phyloP scores from a whole-genome alignment of 2,113 vertebrate species.

The Rhodinocichla rosea region DNA sequence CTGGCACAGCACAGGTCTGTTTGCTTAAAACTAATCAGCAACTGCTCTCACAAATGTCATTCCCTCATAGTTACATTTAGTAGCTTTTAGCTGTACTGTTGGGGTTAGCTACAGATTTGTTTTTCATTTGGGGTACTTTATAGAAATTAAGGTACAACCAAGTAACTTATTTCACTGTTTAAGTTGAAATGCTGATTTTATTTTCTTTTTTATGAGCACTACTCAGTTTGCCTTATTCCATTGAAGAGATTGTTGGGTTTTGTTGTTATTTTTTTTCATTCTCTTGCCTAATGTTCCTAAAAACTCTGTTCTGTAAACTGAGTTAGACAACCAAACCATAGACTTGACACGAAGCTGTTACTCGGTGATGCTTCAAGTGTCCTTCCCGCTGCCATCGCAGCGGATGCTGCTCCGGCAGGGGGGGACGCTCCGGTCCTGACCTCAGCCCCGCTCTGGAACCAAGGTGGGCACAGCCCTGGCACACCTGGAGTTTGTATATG shows the following conservation, averaged over 20 bases:
- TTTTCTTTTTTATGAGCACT: neutral
- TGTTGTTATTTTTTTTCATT: neutral
- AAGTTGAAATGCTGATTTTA: neutral
- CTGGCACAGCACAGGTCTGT: constrained; percentile 66
- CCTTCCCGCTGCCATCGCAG: constrained; percentile 36
- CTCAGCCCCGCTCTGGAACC: neutral
- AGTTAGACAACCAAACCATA: neutral
- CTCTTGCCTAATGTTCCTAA: neutral
- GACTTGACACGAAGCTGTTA: neutral
- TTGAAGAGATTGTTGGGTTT: neutral
- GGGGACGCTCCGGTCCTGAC: neutral
- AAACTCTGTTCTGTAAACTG: constrained; percentile 1
- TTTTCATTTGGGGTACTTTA: constrained; percentile 38
- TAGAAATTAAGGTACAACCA: constrained; percentile 47
- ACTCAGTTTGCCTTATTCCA: constrained; percentile 63
- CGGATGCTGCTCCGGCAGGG: neutral
- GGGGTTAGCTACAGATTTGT: neutral
- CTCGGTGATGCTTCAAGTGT: constrained; percentile 12
- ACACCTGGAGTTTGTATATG: constrained; percentile 65
- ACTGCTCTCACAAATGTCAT: constrained; percentile 41
- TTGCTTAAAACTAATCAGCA: constrained; percentile 45
- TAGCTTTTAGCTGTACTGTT: constrained; percentile 14
- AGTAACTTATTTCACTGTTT: neutral
- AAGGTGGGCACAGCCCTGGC: constrained; percentile 16
- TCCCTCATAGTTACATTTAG: neutral